Conservation (phyloP, 64 coral and sea anemone species). For the Stichodactyla mertensii region DNA sequence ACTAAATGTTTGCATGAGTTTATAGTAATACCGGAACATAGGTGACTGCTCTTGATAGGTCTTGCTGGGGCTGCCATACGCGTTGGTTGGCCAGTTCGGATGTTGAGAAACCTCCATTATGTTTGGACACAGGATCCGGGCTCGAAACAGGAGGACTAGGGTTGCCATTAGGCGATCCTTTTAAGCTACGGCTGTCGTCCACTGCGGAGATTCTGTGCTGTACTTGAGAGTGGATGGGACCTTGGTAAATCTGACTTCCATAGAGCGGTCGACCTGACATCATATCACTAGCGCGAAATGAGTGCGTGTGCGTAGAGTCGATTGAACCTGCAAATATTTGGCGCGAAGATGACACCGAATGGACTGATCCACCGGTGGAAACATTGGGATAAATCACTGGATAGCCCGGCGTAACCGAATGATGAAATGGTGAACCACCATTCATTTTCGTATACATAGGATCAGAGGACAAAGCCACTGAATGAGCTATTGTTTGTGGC, state of each 20-base stretch:
- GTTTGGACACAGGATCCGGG: slow-evolving; percentile 46
- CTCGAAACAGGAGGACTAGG: slow-evolving; percentile 85
- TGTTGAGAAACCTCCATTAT: slow-evolving; percentile 49
- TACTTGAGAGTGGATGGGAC: slow-evolving; percentile 68
- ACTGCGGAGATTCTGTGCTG: slow-evolving; percentile 81
- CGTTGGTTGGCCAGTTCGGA: slow-evolving; percentile 73
- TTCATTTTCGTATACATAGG: slow-evolving; percentile 99
- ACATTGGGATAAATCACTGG: slow-evolving; percentile 94
- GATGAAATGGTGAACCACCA: slow-evolving; percentile 90
- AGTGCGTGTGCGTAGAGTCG: slow-evolving; percentile 48
- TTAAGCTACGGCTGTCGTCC: slow-evolving; percentile 59
- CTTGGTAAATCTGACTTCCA: slow-evolving; percentile 72
- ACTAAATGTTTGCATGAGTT: slow-evolving; percentile 73
- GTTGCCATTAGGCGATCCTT: slow-evolving; percentile 45
- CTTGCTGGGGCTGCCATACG: slow-evolving; percentile 92
- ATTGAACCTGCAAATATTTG: slow-evolving; percentile 81
- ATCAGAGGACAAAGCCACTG: slow-evolving; percentile 95
- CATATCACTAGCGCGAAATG: slow-evolving; percentile 85
- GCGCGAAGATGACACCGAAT: slow-evolving; percentile 71
- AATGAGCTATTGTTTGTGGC: slow-evolving; percentile 99
- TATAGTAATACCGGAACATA: slow-evolving; percentile 99
- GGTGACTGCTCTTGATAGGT: slow-evolving; percentile 79
- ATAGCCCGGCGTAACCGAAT: slow-evolving; percentile 87
- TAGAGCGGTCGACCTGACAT: slow-evolving; percentile 82
- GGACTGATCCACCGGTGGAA: slow-evolving; percentile 58